Conservation (phyloP, 2,888 invertebrate species). For the Elmis aenea region DNA sequence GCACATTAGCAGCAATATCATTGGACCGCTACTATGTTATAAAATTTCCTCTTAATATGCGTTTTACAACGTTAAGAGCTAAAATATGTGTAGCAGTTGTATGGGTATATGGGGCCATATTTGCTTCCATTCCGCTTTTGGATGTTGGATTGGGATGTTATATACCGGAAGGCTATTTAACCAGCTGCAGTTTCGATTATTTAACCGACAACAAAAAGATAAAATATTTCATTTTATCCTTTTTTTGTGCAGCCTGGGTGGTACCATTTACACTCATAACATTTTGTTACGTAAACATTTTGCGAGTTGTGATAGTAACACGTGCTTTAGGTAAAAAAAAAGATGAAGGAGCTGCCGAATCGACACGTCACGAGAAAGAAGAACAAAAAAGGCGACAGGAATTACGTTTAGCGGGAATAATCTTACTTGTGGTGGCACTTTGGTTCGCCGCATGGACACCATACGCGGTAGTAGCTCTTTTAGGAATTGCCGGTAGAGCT, state of each 20-base stretch:
- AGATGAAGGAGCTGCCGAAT: slow-evolving; percentile 47
- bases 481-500: slow-evolving; percentile 65
- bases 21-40: slow-evolving; percentile 79
- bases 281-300: slow-evolving; percentile 68
- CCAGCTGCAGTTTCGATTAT: slow-evolving; percentile 83
- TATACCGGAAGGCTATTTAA: slow-evolving; percentile 78
- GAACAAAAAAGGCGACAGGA: slow-evolving; percentile 67
- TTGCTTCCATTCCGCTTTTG: slow-evolving; percentile 65
- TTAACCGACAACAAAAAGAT: slow-evolving; percentile 59
- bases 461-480: slow-evolving; percentile 68
- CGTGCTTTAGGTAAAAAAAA: slow-evolving; percentile 48
- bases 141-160: slow-evolving; percentile 69
- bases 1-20: slow-evolving; percentile 74
- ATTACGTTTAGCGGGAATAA: slow-evolving; percentile 62
- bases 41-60: slow-evolving; percentile 67
- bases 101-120: slow-evolving; percentile 70
- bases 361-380: slow-evolving; percentile 55
- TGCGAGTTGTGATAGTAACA: slow-evolving; percentile 57
- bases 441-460: slow-evolving; percentile 83
- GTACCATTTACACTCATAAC: slow-evolving; percentile 66
- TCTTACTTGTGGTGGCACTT: slow-evolving; percentile 63
- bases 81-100: slow-evolving; percentile 57
- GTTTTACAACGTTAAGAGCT: slow-evolving; percentile 58
- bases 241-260: slow-evolving; percentile 72
- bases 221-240: slow-evolving; percentile 66